These are phyloP conservation scores for Oscheius sp. DNA, from an alignment of 2,888 invertebrate genomes.

Conservation along the genomic window DNA sequence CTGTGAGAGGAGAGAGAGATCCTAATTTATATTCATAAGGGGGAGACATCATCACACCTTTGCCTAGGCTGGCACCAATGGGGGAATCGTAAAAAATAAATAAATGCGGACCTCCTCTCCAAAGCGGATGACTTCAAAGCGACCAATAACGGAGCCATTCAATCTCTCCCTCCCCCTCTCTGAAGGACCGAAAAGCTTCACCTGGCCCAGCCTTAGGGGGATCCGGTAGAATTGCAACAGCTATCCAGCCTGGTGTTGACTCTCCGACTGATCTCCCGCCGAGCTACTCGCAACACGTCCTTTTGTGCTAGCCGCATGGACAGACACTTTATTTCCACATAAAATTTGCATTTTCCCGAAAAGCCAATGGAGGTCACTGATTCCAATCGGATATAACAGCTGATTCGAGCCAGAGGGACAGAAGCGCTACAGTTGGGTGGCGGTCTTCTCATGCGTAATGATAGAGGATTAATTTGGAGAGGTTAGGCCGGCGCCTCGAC, in stretches of 20 bases:
- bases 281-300: constrained; percentile 37
- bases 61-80: background rate
- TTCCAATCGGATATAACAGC: background rate
- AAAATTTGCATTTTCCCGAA: constrained; percentile 27
- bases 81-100: background rate
- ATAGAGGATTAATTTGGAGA: constrained; percentile 30
- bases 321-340: constrained; percentile 31
- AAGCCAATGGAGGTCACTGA: constrained; percentile 20
- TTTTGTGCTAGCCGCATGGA: constrained; percentile 31
- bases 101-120: background rate
- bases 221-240: too few relatives aligned
- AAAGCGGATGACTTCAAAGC: constrained; percentile 11
- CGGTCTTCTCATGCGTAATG: constrained; percentile 23
- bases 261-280: constrained; percentile 12
- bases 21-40: constrained; percentile 31
- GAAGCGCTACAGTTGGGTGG: background rate
- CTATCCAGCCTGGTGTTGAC: constrained; percentile 26
- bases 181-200: too few relatives aligned
- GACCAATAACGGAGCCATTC: background rate
- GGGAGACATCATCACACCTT: constrained; percentile 26
- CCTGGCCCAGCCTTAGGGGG: too few relatives aligned
- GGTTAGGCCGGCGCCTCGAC: constrained; percentile 4
- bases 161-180: too few relatives aligned
- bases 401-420: background rate
- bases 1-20: too few relatives aligned